phyloP scores from a whole-genome alignment of 2,888 invertebrate genomes.

The Crossocerus cetratus region DNA sequence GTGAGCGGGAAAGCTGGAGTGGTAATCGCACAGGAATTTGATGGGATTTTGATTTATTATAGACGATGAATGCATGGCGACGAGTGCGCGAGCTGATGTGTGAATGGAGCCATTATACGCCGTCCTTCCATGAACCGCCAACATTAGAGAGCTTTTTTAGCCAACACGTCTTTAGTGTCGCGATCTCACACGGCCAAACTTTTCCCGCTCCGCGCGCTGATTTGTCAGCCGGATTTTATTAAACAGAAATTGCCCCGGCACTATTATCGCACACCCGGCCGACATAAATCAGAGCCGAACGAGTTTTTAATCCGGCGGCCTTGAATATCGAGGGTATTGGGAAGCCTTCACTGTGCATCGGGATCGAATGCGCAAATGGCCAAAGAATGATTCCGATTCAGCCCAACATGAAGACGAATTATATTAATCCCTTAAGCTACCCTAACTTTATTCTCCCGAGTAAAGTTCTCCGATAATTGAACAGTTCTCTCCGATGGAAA shows the following conservation, averaged over 20 bases:
- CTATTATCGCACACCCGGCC: not conserved
- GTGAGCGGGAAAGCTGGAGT: not conserved
- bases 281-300: not conserved
- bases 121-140: not conserved
- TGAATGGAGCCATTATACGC: no score
- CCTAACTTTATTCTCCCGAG: no score
- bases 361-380: not conserved
- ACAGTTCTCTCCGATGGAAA: no score
- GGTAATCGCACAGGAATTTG: conserved; percentile 31
- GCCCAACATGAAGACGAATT: no score
- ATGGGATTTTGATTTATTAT: conserved; percentile 30
- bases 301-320: not conserved
- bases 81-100: not conserved
- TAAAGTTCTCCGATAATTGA: no score
- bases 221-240: no score
- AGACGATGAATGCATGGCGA: not conserved
- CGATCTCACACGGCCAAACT: no score
- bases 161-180: no score
- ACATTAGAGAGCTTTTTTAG: conserved; percentile 7
- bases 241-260: not conserved
- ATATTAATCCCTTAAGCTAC: no score
- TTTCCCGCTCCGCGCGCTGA: no score
- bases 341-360: not conserved
- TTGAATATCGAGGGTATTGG: not conserved
- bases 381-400: no score